phyloP scores from a whole-genome alignment of 2,888 invertebrate species.

The Harpagoxenus sublaevis region DNA sequence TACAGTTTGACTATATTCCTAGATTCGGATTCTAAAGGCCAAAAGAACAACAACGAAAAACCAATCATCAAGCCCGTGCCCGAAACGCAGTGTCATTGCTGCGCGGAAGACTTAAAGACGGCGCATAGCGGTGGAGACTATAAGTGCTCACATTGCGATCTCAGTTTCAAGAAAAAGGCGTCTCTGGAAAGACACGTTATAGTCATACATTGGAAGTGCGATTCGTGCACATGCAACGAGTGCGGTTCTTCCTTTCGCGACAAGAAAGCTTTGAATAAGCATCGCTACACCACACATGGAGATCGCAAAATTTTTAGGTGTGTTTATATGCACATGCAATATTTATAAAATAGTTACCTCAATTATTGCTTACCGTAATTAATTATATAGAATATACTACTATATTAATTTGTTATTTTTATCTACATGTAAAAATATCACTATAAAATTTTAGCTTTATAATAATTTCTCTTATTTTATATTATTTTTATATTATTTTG shows the following conservation, averaged over 20 bases:
- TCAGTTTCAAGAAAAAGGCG: conserved; percentile 91
- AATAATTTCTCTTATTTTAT: not conserved
- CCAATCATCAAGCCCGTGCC: conserved; percentile 81
- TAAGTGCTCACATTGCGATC: conserved; percentile 89
- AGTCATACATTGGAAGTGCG: conserved; percentile 90
- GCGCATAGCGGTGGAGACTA: conserved; percentile 88
- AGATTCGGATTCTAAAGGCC: conserved; percentile 64
- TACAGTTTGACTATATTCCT: conserved; percentile 10
- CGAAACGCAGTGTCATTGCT: conserved; percentile 87
- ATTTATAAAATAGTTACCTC: not conserved
- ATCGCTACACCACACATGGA: conserved; percentile 88
- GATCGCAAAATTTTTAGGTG: conserved; percentile 86
- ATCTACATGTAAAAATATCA: not conserved
- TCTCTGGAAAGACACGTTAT: conserved; percentile 90
- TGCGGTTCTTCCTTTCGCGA: conserved; percentile 91
- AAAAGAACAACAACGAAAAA: conserved; percentile 75
- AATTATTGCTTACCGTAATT: not conserved
- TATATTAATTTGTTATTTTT: not conserved
- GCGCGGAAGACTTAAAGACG: conserved; percentile 88
- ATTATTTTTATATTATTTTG: not conserved
- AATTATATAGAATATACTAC: not conserved
- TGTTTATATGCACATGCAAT: conserved; percentile 16
- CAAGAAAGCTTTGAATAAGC: conserved; percentile 89
- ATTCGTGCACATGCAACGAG: conserved; percentile 89
- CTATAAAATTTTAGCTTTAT: not conserved